A percentile compares a stretch with the other conserved stretches of the same genome.
These are phyloP conservation scores for Python bivittatus DNA, from an alignment of 2,113 vertebrate genomes.

Conservation along the genomic window DNA sequence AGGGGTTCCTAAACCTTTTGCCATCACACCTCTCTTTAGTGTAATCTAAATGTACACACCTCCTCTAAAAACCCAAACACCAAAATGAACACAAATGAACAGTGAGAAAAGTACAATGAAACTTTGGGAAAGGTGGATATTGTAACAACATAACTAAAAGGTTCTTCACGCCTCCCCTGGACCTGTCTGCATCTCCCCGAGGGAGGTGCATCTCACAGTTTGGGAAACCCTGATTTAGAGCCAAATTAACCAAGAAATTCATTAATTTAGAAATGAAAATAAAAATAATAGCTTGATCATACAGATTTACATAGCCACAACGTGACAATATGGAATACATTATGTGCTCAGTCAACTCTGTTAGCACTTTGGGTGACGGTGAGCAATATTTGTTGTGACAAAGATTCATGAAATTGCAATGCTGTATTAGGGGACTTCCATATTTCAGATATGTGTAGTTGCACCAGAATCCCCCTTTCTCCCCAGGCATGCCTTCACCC, in stretches of 20 bases:
- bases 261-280: neutral
- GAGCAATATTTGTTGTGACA: neutral
- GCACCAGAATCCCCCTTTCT: no score
- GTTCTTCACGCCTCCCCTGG: neutral
- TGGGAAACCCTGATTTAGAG: no score
- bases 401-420: neutral
- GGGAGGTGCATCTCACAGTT: neutral
- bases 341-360: no score
- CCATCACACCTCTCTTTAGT: neutral
- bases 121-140: neutral
- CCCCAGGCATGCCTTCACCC: no score
- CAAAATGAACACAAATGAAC: neutral
- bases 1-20: neutral
- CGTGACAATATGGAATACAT: neutral
- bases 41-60: neutral
- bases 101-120: neutral
- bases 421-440: neutral
- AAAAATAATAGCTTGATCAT: neutral
- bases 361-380: neutral
- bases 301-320: neutral
- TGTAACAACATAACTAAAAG: neutral
- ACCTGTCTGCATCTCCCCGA: neutral
- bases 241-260: neutral
- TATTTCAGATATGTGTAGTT: neutral
- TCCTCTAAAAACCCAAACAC: neutral